Evolutionary conservation across 2,888 invertebrate genomes (phyloP), one percentile per base, ranked within the genome.

Genomic region (Ectemnius continuus): DNA sequence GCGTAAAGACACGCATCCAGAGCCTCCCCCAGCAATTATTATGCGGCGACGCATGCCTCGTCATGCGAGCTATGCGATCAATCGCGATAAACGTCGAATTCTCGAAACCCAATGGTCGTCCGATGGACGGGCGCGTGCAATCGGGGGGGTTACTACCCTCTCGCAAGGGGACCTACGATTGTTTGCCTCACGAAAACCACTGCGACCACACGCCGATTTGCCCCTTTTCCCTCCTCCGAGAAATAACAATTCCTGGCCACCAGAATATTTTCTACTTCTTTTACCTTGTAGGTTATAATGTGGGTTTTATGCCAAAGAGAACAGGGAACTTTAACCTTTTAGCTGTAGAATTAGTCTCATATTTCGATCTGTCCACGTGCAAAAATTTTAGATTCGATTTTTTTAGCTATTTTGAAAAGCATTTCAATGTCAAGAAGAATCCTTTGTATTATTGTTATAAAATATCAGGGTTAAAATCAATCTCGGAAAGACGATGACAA

Each of bases 1-100:
- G 85, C 85, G 84, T 82, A 82, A 84, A 85, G 81, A 84, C 84
- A 83, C 85, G 82, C 83, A 83, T 85, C 82, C 81, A 14, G n/a
- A 14, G 2, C 52, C 52, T 14, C 52, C 14, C 73, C 64, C 59
- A 79, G 79, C 78, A 84, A 82, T 87, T 85, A 85, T 81, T 81
- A 72, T 73, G 52, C 52, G 79, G 70, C 84, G 76, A 83, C 81
- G 82, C 79, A 82, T 82, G 79, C 81, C 83, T 82, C 75, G 79
- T 82, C 78, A 76, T 80, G 74, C 77, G 64, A 80, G 79, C 70
- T 85, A 85, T 81, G 85, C 81, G 82, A 83, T 82, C 79, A 73
- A 76, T 75, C 73, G 47, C 65, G 76, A 80, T 80, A 79, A 67
- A 56, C 72, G 76, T 77, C 67, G 78, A 73, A 80, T 76, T 83